These are phyloP conservation scores for Lasius fuliginosus DNA, from an alignment of 2,888 invertebrate genomes.

Conservation along the genomic window DNA sequence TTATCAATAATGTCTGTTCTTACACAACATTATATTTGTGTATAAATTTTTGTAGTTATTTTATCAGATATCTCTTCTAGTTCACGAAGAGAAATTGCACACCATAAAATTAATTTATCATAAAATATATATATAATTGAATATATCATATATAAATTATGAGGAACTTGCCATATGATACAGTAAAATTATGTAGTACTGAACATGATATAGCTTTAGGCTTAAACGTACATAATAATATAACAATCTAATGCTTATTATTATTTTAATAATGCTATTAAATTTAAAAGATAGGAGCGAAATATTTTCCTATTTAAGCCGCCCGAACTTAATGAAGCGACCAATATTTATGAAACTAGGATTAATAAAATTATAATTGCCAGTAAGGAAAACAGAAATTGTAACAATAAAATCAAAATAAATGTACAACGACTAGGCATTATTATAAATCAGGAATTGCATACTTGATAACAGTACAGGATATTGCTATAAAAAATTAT, in stretches of 20 bases:
- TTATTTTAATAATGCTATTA: constrained; percentile 32
- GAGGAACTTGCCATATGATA: constrained; percentile 48
- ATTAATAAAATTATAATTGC: background rate
- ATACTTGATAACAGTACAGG: constrained; percentile 1
- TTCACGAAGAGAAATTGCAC: constrained; percentile 49
- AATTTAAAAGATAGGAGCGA: constrained; percentile 20
- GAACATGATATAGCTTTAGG: constrained; percentile 19
- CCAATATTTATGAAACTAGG: constrained; percentile 24
- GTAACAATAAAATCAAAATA: constrained; percentile 29
- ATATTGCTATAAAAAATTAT: constrained; percentile 23
- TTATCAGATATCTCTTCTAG: constrained; percentile 57
- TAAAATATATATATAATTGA: constrained; percentile 36
- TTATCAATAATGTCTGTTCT: constrained; percentile 14
- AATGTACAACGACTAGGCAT: background rate
- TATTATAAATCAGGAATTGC: constrained; percentile 4
- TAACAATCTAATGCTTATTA: constrained; percentile 31
- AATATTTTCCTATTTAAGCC: constrained; percentile 9
- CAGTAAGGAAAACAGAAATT: constrained; percentile 12
- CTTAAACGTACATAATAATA: constrained; percentile 15
- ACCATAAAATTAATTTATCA: constrained; percentile 51
- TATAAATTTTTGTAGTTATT: constrained; percentile 45
- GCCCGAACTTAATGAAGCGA: constrained; percentile 16
- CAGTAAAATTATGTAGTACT: constrained; percentile 5
- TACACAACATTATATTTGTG: background rate
- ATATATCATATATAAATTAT: constrained; percentile 46